Evolutionary conservation across 2,888 invertebrate genomes (phyloP), one percentile per base, ranked within the genome.

Genomic region (Scaptomyza flava): DNA sequence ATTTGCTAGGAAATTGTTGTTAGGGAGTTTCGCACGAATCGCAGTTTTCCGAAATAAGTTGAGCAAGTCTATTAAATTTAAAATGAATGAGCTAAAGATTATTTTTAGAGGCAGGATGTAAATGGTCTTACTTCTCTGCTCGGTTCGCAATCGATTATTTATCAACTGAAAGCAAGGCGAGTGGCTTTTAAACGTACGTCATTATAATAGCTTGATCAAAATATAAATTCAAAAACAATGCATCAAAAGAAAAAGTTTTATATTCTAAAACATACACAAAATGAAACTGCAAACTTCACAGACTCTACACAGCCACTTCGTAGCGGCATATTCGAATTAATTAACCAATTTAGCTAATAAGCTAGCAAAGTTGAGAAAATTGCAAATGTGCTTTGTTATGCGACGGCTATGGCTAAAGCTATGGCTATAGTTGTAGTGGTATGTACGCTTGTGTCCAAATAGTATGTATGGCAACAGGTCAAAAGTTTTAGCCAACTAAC

Each of bases 301-400:
- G 23, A 20, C 43, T 23, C 20, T 6, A n/a, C 23, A 43, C 27
- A 30, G 27, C 7, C 52, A 59, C 34, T 52, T 59, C 43, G 20
- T 53, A 34, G 48, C 60, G 60, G 47, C 79, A 53, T 68, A 72
- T 68, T 69, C 66, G 71, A 81, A 84, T 81, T 84, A 81, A 81
- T 81, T 77, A 81, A 68, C 62, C 79, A 81, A 79, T 84, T 84
- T 62, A 66, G 68, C 76, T 69, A 68, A 76, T 72, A 69, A 69
- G 73, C 70, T 59, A 42, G 57, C 46, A 63, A 77, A 76, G 72
- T 83, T 71, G 52, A 31, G 52, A 61, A 76, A 65, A 62, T 27
- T 45, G 41, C 30, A 72, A 68, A 71, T 64, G 60, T 73, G 31
- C 48, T 41, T 23, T 48, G 48, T 42, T 12, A 11, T 33, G 17